phyloP scores from a whole-genome alignment of 2,113 vertebrate species.

The Epinephelus lanceolatus region DNA sequence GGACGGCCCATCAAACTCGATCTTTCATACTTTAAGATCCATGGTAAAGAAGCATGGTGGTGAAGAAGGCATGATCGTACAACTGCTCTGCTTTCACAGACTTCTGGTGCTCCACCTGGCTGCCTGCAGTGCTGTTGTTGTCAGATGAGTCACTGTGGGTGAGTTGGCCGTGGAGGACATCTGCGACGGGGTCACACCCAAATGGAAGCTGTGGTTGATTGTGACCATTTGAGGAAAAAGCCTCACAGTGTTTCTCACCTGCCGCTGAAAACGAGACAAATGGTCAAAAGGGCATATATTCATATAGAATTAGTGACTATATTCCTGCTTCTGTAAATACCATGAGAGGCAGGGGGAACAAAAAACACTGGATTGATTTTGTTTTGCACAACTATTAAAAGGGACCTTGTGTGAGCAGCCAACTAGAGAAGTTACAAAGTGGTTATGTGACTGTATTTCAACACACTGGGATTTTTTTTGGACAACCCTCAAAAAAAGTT shows the following conservation, averaged over 20 bases:
- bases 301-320: slow-evolving; percentile 11
- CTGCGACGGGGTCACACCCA: slow-evolving; percentile 57
- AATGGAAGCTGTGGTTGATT: slow-evolving; percentile 67
- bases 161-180: slow-evolving; percentile 86
- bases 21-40: slow-evolving; percentile 85
- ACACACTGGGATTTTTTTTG: not conserved
- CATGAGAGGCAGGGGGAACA: not conserved
- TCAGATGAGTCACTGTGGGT: slow-evolving; percentile 89
- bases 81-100: slow-evolving; percentile 89
- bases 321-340: slow-evolving; percentile 1
- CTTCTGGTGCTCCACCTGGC: slow-evolving; percentile 90
- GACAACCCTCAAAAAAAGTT: not conserved
- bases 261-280: slow-evolving; percentile 82
- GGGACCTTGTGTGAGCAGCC: not conserved
- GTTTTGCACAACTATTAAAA: slow-evolving; percentile 75
- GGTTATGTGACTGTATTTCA: not conserved
- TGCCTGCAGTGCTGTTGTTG: slow-evolving; percentile 87
- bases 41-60: slow-evolving; percentile 91
- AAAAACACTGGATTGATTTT: slow-evolving; percentile 38
- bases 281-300: slow-evolving; percentile 31
- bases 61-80: slow-evolving; percentile 88
- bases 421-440: not conserved
- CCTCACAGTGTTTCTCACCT: slow-evolving; percentile 65
- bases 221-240: slow-evolving; percentile 86
- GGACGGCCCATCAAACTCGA: slow-evolving; percentile 1